Conservation (phyloP, 37 sponge, comb jelly and placozoan species). For the Beroe ovata region DNA sequence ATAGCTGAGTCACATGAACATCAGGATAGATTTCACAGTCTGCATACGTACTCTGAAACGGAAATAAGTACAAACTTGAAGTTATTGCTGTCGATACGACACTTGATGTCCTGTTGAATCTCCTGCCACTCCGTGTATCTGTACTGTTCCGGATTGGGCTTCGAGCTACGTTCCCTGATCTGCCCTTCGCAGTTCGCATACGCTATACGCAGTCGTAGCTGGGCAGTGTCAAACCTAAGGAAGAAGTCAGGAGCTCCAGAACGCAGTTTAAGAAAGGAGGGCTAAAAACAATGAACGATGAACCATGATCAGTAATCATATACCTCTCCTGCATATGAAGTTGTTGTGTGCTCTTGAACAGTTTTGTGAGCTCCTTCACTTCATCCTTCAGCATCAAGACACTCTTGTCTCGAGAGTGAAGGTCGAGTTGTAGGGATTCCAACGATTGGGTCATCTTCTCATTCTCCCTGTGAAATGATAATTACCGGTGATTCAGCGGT, state of each 20-base stretch:
- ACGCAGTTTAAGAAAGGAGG: no score
- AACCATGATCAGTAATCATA: neutral
- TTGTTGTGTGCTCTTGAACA: conserved; percentile 24
- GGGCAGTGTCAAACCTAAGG: conserved; percentile 30
- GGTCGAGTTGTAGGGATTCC: neutral
- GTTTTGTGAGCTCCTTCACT: neutral
- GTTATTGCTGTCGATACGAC: conserved; percentile 12
- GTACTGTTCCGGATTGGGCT: conserved; percentile 13
- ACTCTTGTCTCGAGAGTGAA: neutral
- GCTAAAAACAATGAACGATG: neutral
- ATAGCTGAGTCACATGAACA: neutral
- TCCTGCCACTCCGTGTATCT: neutral
- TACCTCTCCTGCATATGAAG: neutral
- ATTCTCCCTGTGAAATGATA: conserved; percentile 22
- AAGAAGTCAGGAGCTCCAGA: neutral
- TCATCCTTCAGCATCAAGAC: neutral
- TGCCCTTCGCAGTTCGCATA: conserved; percentile 54
- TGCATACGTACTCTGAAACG: no score
- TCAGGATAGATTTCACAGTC: no score
- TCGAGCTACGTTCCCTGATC: conserved; percentile 20
- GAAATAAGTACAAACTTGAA: neutral
- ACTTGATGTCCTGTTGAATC: conserved; percentile 8
- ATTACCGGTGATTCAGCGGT: no score
- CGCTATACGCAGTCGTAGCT: conserved; percentile 53
- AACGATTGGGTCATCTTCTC: neutral